Evolutionary conservation across 1,140 invertebrate genomes (phyloP).

Genomic region (Elymnias hypermnestra): DNA sequence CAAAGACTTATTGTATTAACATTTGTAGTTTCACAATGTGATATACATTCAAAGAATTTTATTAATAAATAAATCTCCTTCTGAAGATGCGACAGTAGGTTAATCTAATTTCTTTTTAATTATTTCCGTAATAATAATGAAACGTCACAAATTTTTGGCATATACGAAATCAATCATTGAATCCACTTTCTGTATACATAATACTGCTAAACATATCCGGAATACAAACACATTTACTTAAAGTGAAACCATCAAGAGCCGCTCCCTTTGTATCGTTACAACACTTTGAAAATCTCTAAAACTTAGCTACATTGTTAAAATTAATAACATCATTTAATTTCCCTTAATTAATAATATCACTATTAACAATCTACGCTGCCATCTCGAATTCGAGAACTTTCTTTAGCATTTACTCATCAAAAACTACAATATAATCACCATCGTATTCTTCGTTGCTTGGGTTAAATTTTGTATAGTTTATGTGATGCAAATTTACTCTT

Average conservation of each 20-base stretch:
- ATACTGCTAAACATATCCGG: slow-evolving; percentile 14
- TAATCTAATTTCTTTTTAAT: too few species aligned
- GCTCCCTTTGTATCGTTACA: slow-evolving; percentile 44
- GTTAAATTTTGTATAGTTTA: slow-evolving; percentile 4
- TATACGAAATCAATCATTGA: too few species aligned
- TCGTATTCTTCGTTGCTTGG: not conserved
- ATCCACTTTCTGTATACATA: too few species aligned
- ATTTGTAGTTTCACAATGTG: too few species aligned
- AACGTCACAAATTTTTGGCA: too few species aligned
- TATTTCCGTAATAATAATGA: too few species aligned
- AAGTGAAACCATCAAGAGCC: slow-evolving; percentile 40
- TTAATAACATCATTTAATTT: slow-evolving; percentile 69
- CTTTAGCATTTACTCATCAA: not conserved
- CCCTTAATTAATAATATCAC: slow-evolving; percentile 71
- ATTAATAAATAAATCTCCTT: not conserved
- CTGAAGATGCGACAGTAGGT: too few species aligned
- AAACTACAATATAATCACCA: not conserved
- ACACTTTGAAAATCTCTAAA: slow-evolving; percentile 64
- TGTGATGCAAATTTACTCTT: too few species aligned
- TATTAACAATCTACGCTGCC: slow-evolving; percentile 70
- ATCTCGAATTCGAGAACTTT: slow-evolving; percentile 46
- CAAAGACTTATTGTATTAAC: too few species aligned
- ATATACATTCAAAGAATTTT: not conserved
- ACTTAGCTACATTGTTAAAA: slow-evolving; percentile 66
- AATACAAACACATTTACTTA: slow-evolving; percentile 7